Evolutionary conservation across 2,113 vertebrate species (phyloP), one percentile per base, ranked within the genome.

Genomic region (Lophura nycthemera): DNA sequence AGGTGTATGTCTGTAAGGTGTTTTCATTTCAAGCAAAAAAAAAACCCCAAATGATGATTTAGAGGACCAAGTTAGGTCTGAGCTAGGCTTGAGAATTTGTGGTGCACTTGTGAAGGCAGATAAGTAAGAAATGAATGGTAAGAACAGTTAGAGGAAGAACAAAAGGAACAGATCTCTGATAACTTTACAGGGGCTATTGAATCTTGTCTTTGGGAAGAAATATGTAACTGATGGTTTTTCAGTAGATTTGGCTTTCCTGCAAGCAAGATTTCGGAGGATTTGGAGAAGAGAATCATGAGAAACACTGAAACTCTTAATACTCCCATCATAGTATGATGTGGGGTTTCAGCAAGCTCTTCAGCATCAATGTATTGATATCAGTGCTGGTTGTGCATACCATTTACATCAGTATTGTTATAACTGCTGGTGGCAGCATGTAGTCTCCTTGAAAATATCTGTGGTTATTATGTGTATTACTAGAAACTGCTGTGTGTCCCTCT

Each of bases 291-390:
- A 57, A 83, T 83, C 36, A 79, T 65, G 61, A 43, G 54, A 79
- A 43, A 16, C 8, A 24, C 25, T 42, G 66, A 66, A 78, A 56
- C 17, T 81, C 15, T 75, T 16, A 32, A 34, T 15, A 13, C 15
- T 86, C 59, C 16, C 7, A 27, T 66, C 7, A 1, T 34, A 43
- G 9, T 57, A 59, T 0, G 0, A 19, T 6, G 13, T 1, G 1
- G 34, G 19, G 8, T 65, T 21, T 24, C 3, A 10, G 36, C 34
- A 82, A 75, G 30, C 69, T 65, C 56, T 38, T 17, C 42, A 42
- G 32, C 1, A 6, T 50, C 20, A 30, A 36, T 61, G 65, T 75
- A 21, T 36, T 45, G 30, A 34, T 69, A 11, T 27, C 36, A 36
- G 6, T 66, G 48, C 38, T 93, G 30, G 17, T 36, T 79, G 14